A percentile compares a stretch with the other conserved stretches of the same genome.
Conservation (phyloP, 2,113 vertebrate species). For the Stegostoma tigrinum region DNA sequence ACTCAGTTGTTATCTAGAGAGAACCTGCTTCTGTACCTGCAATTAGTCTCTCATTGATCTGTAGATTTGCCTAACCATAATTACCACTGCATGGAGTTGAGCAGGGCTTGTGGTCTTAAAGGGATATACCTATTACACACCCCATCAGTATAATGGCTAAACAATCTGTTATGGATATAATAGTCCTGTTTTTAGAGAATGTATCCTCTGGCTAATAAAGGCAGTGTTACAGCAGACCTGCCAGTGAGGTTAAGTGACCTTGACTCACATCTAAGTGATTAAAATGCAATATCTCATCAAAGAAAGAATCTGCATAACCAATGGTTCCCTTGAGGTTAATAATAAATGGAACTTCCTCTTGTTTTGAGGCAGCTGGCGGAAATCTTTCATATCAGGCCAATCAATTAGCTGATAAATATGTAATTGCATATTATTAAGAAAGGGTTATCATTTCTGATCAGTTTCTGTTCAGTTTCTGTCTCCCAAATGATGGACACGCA, state of each 20-base stretch:
- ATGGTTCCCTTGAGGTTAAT: constrained; percentile 29
- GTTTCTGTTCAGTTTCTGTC: neutral
- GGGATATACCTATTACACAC: neutral
- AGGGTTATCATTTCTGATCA: neutral
- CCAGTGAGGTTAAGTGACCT: neutral
- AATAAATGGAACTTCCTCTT: constrained; percentile 7
- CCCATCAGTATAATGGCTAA: neutral
- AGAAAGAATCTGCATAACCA: neutral
- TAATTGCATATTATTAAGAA: neutral
- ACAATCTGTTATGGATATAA: neutral
- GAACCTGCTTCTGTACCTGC: neutral
- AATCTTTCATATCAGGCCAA: neutral
- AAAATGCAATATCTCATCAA: neutral
- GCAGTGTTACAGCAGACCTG: neutral
- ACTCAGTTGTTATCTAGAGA: neutral
- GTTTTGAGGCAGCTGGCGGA: neutral
- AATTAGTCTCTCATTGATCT: neutral
- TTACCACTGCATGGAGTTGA: neutral
- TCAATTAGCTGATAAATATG: neutral
- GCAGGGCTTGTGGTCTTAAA: neutral
- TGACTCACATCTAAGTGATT: neutral
- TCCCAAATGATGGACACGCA: neutral
- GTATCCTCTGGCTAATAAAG: neutral
- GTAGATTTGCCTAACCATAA: neutral
- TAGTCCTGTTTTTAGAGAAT: neutral